Percentiles rank a stretch among this genome's conserved stretches.
phyloP scores from a whole-genome alignment of 2,888 invertebrate genomes.

The Leucozona laternaria region DNA sequence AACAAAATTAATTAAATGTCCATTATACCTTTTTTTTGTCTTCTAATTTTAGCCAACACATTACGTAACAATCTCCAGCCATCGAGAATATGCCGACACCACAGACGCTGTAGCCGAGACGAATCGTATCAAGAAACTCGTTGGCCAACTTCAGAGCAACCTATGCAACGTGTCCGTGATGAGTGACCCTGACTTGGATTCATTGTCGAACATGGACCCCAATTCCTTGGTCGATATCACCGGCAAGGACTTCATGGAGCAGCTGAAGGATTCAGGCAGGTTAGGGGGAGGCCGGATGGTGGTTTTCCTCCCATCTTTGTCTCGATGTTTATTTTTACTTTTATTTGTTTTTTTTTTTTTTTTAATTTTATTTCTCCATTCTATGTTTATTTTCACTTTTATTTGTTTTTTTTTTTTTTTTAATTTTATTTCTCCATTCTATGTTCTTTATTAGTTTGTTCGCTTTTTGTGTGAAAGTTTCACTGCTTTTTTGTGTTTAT shows the following conservation, averaged over 20 bases:
- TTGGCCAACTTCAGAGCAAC: conserved; percentile 91
- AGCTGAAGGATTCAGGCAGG: conserved; percentile 90
- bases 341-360: conserved; percentile 25
- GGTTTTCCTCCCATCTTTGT: conserved; percentile 78
- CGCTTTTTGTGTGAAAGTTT: conserved; percentile 32
- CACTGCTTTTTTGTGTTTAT: conserved; percentile 7
- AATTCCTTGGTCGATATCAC: conserved; percentile 93
- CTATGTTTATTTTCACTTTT: conserved; percentile 42
- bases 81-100: conserved; percentile 84
- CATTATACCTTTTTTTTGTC: conserved; percentile 23
- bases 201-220: conserved; percentile 95
- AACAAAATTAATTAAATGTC: background rate
- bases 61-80: conserved; percentile 83
- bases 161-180: conserved; percentile 93
- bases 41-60: conserved; percentile 82
- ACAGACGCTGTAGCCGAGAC: conserved; percentile 82
- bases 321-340: conserved; percentile 77
- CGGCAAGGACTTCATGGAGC: conserved; percentile 88
- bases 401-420: conserved; percentile 30
- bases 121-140: conserved; percentile 88
- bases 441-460: conserved; percentile 25
- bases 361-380: conserved; percentile 49
- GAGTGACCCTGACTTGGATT: conserved; percentile 92
- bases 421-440: conserved; percentile 24
- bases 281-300: conserved; percentile 81